phyloP scores from a whole-genome alignment of 2,113 vertebrate species.

The Gavialis gangeticus region DNA sequence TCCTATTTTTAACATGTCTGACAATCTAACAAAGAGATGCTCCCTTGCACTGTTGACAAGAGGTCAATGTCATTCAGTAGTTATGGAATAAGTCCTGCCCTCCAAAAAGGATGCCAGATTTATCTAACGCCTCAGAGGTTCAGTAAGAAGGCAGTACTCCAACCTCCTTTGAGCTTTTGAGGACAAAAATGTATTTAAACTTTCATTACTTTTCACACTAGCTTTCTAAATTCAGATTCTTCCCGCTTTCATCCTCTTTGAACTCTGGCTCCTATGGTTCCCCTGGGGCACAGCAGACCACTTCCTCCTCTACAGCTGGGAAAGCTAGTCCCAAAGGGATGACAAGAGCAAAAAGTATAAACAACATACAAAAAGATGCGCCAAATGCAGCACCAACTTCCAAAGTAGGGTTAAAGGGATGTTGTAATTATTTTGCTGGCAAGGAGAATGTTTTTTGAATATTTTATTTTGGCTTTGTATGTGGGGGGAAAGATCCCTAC shows the following conservation, averaged over 20 bases:
- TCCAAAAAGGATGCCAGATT: not conserved
- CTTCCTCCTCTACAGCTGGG: constrained; percentile 72
- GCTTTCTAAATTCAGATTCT: constrained; percentile 63
- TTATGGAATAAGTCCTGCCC: constrained; percentile 38
- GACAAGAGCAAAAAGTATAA: constrained; percentile 51
- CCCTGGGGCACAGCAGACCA: constrained; percentile 54
- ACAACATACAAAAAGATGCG: constrained; percentile 31
- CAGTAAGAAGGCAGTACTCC: constrained; percentile 8
- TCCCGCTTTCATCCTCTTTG: constrained; percentile 68
- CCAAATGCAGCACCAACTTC: constrained; percentile 6
- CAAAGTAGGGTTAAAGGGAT: constrained; percentile 28
- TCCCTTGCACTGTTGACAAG: not conserved
- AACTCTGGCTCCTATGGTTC: constrained; percentile 57
- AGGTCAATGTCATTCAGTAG: constrained; percentile 41
- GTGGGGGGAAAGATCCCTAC: constrained; percentile 19
- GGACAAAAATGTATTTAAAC: constrained; percentile 40
- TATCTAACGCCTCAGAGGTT: constrained; percentile 22
- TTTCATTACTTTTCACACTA: constrained; percentile 67
- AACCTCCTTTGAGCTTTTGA: constrained; percentile 48
- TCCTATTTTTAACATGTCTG: constrained; percentile 25
- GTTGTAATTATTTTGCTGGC: constrained; percentile 23
- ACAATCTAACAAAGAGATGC: not conserved
- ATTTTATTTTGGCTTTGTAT: not conserved
- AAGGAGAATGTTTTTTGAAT: not conserved
- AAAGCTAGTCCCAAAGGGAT: constrained; percentile 63